Base-by-base conservation (phyloP, 2,797 vertebrate species). In the Tenualosa ilisha region DNA sequence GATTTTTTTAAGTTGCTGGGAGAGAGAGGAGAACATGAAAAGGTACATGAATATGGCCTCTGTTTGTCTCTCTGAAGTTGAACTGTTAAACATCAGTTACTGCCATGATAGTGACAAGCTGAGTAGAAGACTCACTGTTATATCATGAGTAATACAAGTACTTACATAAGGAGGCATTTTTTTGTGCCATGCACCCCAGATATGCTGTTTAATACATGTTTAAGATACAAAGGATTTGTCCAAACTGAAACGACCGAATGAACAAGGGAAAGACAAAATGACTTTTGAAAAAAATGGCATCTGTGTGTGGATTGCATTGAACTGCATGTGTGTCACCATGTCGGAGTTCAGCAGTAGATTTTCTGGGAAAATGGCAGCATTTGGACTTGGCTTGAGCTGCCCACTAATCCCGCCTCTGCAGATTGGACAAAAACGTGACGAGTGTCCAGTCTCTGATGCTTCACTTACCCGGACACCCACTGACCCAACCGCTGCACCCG, bases 401-500 rank as follows among this genome's bases (percentile, higher is more conserved):
- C 72, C 40, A 79, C 72, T 79, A 17, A 4, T 20, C 7, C 72
- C 72, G 40, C 72, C 72, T 79, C 40, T 79, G 72, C 72, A 13
- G 37, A 46, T 17, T 37, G 37, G 17, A 79, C 15, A 79, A 6
- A 75, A 79, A 79, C 6, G 7, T 81, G 2, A 87, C 81, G 72
- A 79, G 56, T 85, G 86, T 85, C 79, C 82, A 85, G 86, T 87
- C 83, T 82, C 8, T 43, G 15, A 50, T 81, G 65, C 88, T 85
- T 91, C 85, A 83, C 85, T 84, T 86, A 86, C 83, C 3, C 85
- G 61, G 82, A 26, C 8, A 37, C 54, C 43, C 56, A 63, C 54
- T 43, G 54, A 1, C 53, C 24, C 65, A 1, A 31, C 26, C n/a
- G 26, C 8, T 9, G 50, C 56, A 40, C 8, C 54, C 54, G 50